phyloP scores from a whole-genome alignment of 92 coral and sea anemone species.

The Zoanthus gigantus region DNA sequence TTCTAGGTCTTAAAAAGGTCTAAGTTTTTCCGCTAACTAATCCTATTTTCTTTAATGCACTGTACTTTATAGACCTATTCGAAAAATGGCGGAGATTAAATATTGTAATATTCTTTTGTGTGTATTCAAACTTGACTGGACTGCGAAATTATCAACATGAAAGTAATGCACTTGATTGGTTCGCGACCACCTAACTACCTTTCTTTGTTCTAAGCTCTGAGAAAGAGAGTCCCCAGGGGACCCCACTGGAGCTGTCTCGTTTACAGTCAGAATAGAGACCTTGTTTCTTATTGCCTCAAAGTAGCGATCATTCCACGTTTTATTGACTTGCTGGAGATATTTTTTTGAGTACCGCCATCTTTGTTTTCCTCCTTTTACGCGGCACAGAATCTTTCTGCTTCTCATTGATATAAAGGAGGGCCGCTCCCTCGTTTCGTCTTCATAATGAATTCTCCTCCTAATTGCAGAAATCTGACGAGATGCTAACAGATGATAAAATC shows the following conservation, averaged over 20 bases:
- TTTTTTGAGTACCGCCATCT: slow-evolving; percentile 17
- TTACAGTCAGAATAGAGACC: slow-evolving; percentile 16
- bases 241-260: slow-evolving; percentile 5
- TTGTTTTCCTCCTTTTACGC: neutral
- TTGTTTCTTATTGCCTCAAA: slow-evolving; percentile 7
- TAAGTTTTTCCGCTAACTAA: too few relatives aligned
- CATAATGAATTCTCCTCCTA: slow-evolving; percentile 23
- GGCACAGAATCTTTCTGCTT: neutral
- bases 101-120: too few relatives aligned
- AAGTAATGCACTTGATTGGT: slow-evolving; percentile 15
- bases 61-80: too few relatives aligned
- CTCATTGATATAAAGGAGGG: neutral
- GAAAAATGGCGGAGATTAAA: too few relatives aligned
- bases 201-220: neutral
- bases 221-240: slow-evolving; percentile 4
- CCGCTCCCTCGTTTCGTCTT: slow-evolving; percentile 30
- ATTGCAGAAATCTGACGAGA: neutral
- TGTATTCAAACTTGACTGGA: neutral
- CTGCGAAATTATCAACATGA: neutral
- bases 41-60: too few relatives aligned
- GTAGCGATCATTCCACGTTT: slow-evolving; percentile 27
- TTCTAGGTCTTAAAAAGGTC: too few relatives aligned
- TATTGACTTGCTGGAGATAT: slow-evolving; percentile 33
- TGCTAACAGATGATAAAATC: neutral
- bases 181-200: slow-evolving; percentile 12